Conservation (phyloP, 2,888 invertebrate species). For the Hartigia nigra region DNA sequence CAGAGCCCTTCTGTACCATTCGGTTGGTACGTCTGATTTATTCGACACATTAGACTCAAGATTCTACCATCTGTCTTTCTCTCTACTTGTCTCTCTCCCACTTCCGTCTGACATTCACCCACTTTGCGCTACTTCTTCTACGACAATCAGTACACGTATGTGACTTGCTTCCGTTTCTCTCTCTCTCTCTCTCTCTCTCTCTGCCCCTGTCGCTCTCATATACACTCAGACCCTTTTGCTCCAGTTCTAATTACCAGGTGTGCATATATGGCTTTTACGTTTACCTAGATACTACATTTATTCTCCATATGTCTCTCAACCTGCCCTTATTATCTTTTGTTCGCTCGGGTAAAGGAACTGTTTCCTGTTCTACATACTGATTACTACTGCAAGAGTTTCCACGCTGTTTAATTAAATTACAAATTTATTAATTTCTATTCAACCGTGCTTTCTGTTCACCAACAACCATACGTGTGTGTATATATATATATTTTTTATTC, state of each 20-base stretch:
- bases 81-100: background rate
- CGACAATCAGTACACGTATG: background rate
- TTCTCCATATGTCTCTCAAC: background rate
- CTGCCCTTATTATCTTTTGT: background rate
- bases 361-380: background rate
- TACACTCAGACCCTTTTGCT: background rate
- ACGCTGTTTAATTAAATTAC: too few relatives aligned
- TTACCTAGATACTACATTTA: background rate
- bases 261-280: background rate
- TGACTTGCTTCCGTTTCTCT: background rate
- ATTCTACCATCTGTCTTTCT: background rate
- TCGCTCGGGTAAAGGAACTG: background rate
- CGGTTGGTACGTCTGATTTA: background rate
- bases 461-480: too few relatives aligned
- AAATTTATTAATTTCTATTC: too few relatives aligned
- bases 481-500: too few relatives aligned
- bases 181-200: too few relatives aligned
- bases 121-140: background rate
- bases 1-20: background rate
- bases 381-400: too few relatives aligned
- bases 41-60: background rate
- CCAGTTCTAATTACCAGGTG: background rate
- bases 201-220: background rate
- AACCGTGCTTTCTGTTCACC: too few relatives aligned
- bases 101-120: conserved; percentile 7